phyloP scores from a whole-genome alignment of 1,140 invertebrate genomes.

The Pogonomyrmex californicus region DNA sequence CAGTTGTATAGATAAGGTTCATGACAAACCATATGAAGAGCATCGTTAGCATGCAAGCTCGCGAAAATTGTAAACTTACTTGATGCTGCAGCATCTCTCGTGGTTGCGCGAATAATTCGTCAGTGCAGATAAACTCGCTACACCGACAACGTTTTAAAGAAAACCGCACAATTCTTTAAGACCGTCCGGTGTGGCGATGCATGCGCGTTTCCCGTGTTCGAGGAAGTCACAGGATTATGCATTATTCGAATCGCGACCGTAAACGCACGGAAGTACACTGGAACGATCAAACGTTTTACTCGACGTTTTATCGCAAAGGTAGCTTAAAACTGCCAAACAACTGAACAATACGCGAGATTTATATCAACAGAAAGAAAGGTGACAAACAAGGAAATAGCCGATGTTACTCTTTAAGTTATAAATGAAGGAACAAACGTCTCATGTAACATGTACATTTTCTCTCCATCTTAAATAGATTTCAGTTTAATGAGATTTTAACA shows the following conservation, averaged over 20 bases:
- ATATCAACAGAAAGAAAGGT: neutral
- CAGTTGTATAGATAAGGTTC: slow-evolving; percentile 39
- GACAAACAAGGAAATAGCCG: neutral
- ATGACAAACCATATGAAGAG: slow-evolving; percentile 40
- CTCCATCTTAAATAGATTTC: slow-evolving; percentile 6
- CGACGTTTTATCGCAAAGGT: slow-evolving; percentile 17
- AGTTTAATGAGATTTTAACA: neutral
- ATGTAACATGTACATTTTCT: neutral
- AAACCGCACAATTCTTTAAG: slow-evolving; percentile 23
- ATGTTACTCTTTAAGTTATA: neutral
- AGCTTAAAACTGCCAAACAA: slow-evolving; percentile 22
- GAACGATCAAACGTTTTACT: neutral
- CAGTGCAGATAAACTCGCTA: slow-evolving; percentile 29
- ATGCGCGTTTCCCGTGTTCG: neutral
- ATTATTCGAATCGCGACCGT: slow-evolving; percentile 40
- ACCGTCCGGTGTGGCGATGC: neutral
- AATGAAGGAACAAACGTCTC: slow-evolving; percentile 1
- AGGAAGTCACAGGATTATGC: slow-evolving; percentile 35
- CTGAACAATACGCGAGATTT: slow-evolving; percentile 14
- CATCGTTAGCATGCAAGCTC: slow-evolving; percentile 35
- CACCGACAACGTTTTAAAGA: slow-evolving; percentile 46
- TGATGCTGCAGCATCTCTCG: neutral
- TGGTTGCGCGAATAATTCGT: slow-evolving; percentile 36
- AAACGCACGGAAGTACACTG: neutral
- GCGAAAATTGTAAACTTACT: slow-evolving; percentile 55